Evolutionary conservation across 1,140 invertebrate species (phyloP).

Genomic region (Geopemphigus sp.): DNA sequence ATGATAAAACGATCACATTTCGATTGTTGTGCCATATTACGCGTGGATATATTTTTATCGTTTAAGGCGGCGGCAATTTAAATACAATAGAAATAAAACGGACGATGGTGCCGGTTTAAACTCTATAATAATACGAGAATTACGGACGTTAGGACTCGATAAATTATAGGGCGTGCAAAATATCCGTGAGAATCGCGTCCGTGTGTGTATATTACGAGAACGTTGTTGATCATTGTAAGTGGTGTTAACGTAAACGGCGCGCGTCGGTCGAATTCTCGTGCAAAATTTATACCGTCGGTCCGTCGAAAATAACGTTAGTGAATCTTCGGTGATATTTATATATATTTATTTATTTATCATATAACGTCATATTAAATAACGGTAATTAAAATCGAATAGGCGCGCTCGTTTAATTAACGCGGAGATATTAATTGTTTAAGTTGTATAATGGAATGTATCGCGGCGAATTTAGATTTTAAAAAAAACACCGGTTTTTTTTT

Average conservation of each 20-base stretch:
- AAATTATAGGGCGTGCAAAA: slow-evolving; percentile 34
- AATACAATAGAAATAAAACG: slow-evolving; percentile 15
- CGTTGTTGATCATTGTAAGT: neutral
- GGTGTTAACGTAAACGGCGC: slow-evolving; percentile 11
- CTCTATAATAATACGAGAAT: neutral
- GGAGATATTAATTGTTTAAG: too few species aligned
- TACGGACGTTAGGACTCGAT: neutral
- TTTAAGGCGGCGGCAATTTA: slow-evolving; percentile 4
- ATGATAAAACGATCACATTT: neutral
- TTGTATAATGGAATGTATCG: too few species aligned
- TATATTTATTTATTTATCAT: too few species aligned
- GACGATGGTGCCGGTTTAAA: slow-evolving; percentile 5
- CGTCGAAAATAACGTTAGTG: neutral
- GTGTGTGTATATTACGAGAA: slow-evolving; percentile 22
- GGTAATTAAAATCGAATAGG: too few species aligned
- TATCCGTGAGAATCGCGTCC: slow-evolving; percentile 21
- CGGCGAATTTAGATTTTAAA: too few species aligned
- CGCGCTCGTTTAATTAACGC: too few species aligned
- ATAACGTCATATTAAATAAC: too few species aligned
- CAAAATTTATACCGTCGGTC: neutral
- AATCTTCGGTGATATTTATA: too few species aligned
- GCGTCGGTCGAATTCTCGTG: neutral
- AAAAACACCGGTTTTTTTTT: too few species aligned
- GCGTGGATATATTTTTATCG: neutral
- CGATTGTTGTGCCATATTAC: neutral